phyloP scores from a whole-genome alignment of 1,140 invertebrate species.

The Zophobas morio region DNA sequence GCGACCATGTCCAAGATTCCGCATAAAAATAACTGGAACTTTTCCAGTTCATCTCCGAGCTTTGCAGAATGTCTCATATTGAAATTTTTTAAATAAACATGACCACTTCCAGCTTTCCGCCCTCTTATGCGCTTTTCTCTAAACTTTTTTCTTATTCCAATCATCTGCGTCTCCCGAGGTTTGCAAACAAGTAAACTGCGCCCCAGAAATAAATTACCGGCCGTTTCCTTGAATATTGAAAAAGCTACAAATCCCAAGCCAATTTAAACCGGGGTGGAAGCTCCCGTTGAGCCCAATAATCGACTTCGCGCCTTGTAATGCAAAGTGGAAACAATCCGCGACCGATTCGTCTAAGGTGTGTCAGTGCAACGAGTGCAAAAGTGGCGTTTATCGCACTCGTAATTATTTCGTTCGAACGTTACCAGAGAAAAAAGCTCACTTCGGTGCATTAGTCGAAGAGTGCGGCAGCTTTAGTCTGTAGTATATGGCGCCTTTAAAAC shows the following conservation, averaged over 20 bases:
- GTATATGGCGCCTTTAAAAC: background rate
- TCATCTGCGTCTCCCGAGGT: background rate
- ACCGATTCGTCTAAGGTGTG: too few relatives aligned
- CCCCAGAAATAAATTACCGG: background rate
- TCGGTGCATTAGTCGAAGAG: too few relatives aligned
- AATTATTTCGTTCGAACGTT: too few relatives aligned
- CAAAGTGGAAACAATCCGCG: too few relatives aligned
- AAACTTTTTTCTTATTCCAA: background rate
- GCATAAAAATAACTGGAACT: too few relatives aligned
- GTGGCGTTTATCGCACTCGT: too few relatives aligned
- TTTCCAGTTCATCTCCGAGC: background rate
- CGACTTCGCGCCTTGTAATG: too few relatives aligned
- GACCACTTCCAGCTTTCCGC: background rate
- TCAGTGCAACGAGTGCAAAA: too few relatives aligned
- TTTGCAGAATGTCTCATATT: background rate
- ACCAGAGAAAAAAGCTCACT: too few relatives aligned
- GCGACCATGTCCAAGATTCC: background rate
- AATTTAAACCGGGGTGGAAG: background rate
- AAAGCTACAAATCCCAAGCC: background rate
- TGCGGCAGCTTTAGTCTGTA: background rate
- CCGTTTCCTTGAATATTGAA: background rate
- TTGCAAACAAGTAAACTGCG: background rate
- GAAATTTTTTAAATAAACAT: constrained; percentile 3
- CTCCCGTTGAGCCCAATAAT: too few relatives aligned
- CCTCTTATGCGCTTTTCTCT: background rate